Conservation (phyloP, 2,113 vertebrate species). For the Ivindomyrus marchei region DNA sequence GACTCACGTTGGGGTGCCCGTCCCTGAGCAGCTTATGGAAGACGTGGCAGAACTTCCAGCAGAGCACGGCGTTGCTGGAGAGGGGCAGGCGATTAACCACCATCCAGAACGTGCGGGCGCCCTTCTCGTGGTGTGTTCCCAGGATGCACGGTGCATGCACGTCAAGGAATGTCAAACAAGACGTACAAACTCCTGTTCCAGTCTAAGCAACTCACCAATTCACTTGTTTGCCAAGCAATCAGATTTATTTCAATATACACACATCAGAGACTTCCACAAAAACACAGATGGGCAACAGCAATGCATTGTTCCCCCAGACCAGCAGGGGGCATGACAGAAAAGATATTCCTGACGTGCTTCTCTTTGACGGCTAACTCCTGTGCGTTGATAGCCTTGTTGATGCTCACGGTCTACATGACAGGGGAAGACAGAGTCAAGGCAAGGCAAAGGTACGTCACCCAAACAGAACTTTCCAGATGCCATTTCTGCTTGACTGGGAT, state of each 20-base stretch:
- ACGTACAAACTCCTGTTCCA: neutral
- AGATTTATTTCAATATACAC: neutral
- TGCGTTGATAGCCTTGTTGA: slow-evolving; percentile 99
- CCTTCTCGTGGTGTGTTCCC: slow-evolving; percentile 96
- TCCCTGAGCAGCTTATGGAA: slow-evolving; percentile 96
- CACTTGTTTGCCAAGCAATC: neutral
- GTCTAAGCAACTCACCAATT: neutral
- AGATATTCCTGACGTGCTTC: slow-evolving; percentile 99
- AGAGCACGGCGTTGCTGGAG: slow-evolving; percentile 91
- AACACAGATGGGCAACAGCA: neutral
- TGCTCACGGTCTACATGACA: slow-evolving; percentile 84
- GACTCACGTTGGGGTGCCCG: slow-evolving; percentile 85
- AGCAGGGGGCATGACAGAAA: slow-evolving; percentile 39
- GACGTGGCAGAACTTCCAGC: slow-evolving; percentile 99
- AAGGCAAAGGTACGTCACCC: neutral
- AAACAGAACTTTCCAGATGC: neutral
- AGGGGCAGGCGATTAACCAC: slow-evolving; percentile 86
- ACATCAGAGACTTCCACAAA: neutral
- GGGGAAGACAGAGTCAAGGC: slow-evolving; percentile 6
- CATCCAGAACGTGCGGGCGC: slow-evolving; percentile 92
- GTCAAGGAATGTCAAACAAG: slow-evolving; percentile 66
- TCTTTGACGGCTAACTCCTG: slow-evolving; percentile 99
- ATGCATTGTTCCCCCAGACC: neutral
- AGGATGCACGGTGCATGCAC: slow-evolving; percentile 76
- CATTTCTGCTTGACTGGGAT: neutral